Base-by-base conservation (phyloP, 2,888 invertebrate genomes). In the Lepas anatifera region DNA sequence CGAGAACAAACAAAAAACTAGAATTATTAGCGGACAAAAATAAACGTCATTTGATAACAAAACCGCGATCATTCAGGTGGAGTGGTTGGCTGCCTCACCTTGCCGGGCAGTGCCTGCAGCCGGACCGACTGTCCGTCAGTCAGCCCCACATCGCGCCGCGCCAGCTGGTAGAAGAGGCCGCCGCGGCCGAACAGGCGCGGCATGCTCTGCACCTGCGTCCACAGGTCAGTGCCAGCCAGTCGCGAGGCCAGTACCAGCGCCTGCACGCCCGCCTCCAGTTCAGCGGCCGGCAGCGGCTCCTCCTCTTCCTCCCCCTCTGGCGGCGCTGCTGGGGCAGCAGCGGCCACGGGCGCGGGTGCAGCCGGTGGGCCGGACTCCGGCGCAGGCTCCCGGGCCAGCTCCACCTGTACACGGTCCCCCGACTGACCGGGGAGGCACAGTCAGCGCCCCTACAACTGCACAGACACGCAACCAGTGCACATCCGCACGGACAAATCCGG, bases 201-300 rank as follows among this genome's bases (percentile, higher is more conserved):
- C 58, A 58, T 58, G 58, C 32, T 32, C 32, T 58, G 58, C 58
- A 58, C 58, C 32, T 58, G 58, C 58, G 29, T 29, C 58, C 58
- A 58, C 32, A 58, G 32, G 4, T 58, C 58, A 6, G 32, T 4
- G 58, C 58, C 58, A 7, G 58, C 8, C 58, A 58, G 32, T 32
- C 32, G 58, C 6, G 58, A 29, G 2, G 58, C 58, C 58, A 58
- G 32, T 32, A 32, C 11, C 58, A 58, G 58, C 29, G 58, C 58
- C 58, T 58, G 58, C 18, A 58, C 27, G 18, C 58, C 58, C 6
- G 58, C 58, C 25, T 58, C 58, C 32, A 58, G 58, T 32, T 58
- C 58, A 1, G 25, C 58, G 6, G 58, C 16, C 13, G 58, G 58
- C 32, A 27, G 29, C 27, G 13, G 11, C 58, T n/a, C n/a, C n/a